phyloP scores from a whole-genome alignment of 2,113 vertebrate genomes.

The Sander vitreus region DNA sequence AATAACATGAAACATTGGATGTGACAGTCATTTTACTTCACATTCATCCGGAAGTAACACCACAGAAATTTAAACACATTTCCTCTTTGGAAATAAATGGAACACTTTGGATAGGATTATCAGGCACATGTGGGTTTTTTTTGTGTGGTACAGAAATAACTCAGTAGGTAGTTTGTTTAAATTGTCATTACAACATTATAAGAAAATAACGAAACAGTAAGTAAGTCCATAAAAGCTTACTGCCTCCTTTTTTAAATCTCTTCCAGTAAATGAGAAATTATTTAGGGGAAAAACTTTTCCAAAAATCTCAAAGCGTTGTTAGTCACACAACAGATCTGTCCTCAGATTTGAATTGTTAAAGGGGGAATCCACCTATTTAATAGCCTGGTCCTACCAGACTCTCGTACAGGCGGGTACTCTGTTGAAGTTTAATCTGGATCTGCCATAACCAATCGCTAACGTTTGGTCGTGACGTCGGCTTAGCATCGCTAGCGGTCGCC shows the following conservation, averaged over 20 bases:
- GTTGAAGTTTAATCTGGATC: too few relatives aligned
- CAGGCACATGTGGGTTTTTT: conserved; percentile 14
- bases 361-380: neutral
- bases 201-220: neutral
- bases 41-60: conserved; percentile 6
- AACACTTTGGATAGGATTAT: conserved; percentile 33
- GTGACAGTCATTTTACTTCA: conserved; percentile 34
- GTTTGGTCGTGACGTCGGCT: too few relatives aligned
- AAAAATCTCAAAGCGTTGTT: neutral
- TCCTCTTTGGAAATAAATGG: conserved; percentile 20
- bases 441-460: too few relatives aligned
- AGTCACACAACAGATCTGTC: neutral
- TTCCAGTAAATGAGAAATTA: neutral
- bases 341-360: neutral
- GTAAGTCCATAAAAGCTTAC: neutral
- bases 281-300: neutral
- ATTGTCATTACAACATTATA: conserved; percentile 9
- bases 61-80: conserved; percentile 23
- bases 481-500: too few relatives aligned
- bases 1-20: conserved; percentile 18
- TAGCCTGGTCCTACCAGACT: too few relatives aligned
- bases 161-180: too few relatives aligned
- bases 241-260: neutral
- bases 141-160: conserved; percentile 21
- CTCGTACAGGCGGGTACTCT: too few relatives aligned